Conservation (phyloP, 2,113 vertebrate species). For the Ophthalmotilapia sp. region DNA sequence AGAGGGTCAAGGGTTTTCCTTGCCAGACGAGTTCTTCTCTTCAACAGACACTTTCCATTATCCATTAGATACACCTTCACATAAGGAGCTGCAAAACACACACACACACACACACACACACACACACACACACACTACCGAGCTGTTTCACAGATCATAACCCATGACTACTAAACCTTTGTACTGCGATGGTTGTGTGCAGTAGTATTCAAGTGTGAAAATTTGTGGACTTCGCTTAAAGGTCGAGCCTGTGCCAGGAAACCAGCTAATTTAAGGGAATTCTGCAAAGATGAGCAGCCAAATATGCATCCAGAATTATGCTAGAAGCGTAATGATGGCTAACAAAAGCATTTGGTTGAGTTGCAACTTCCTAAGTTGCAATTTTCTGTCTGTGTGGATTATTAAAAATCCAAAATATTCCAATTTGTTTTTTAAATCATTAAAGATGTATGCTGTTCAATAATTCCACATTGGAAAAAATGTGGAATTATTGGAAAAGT, state of each 20-base stretch:
- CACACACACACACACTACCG: rapidly evolving
- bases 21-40: conserved; percentile 96
- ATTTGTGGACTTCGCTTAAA: not conserved
- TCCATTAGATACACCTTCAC: conserved; percentile 98
- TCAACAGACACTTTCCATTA: conserved; percentile 94
- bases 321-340: not conserved
- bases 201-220: rapidly evolving
- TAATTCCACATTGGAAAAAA: too few relatives aligned
- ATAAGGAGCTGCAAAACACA: conserved; percentile 80
- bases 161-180: not conserved
- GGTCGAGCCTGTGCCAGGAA: not conserved
- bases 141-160: not conserved
- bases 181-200: not conserved
- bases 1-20: conserved; percentile 95
- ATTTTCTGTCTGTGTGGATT: not conserved
- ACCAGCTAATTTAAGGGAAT: not conserved
- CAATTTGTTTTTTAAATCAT: not conserved
- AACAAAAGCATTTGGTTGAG: not conserved
- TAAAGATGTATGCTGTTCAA: not conserved
- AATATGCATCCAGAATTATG: not conserved
- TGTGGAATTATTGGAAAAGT: too few relatives aligned
- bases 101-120: not conserved
- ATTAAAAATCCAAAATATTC: not conserved
- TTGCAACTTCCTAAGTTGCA: not conserved
- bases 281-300: not conserved